Evolutionary conservation across 2,888 invertebrate genomes (phyloP).

Genomic region (Girardia tigrina): DNA sequence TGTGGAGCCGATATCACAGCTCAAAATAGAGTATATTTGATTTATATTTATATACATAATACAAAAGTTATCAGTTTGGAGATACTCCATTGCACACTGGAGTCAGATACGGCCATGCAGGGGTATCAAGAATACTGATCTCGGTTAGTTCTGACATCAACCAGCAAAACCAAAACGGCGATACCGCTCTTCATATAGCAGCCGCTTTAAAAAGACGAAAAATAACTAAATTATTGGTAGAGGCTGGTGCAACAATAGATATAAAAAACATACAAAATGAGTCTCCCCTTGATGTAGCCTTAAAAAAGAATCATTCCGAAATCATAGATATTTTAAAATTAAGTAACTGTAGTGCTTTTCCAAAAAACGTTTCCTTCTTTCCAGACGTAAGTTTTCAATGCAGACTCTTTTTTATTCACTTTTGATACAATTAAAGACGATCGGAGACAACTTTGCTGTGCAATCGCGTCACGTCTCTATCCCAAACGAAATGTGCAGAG

Average conservation of each 20-base stretch:
- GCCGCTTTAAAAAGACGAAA: slow-evolving; percentile 82
- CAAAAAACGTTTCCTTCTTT: not conserved
- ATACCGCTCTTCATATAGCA: slow-evolving; percentile 80
- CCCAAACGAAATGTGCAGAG: slow-evolving; percentile 10
- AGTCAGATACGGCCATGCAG: slow-evolving; percentile 85
- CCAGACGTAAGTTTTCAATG: not conserved
- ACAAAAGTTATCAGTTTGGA: slow-evolving; percentile 60
- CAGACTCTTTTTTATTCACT: too few relatives aligned
- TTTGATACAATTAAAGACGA: not conserved
- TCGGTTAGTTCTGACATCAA: slow-evolving; percentile 73
- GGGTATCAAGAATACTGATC: slow-evolving; percentile 78
- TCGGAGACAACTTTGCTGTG: not conserved
- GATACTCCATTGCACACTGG: slow-evolving; percentile 85
- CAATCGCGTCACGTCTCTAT: not conserved
- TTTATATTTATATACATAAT: not conserved
- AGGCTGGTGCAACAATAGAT: slow-evolving; percentile 64
- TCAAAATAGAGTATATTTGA: slow-evolving; percentile 67
- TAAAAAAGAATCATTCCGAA: slow-evolving; percentile 69
- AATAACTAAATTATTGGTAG: slow-evolving; percentile 72
- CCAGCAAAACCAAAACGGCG: slow-evolving; percentile 66
- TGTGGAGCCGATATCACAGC: slow-evolving; percentile 73
- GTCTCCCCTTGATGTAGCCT: slow-evolving; percentile 73
- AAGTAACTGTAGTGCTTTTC: not conserved
- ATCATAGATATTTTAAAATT: slow-evolving; percentile 60
- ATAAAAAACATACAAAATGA: slow-evolving; percentile 68